These are phyloP conservation scores for Corythoichthys intestinalis DNA, from an alignment of 2,113 vertebrate species.

Conservation along the genomic window DNA sequence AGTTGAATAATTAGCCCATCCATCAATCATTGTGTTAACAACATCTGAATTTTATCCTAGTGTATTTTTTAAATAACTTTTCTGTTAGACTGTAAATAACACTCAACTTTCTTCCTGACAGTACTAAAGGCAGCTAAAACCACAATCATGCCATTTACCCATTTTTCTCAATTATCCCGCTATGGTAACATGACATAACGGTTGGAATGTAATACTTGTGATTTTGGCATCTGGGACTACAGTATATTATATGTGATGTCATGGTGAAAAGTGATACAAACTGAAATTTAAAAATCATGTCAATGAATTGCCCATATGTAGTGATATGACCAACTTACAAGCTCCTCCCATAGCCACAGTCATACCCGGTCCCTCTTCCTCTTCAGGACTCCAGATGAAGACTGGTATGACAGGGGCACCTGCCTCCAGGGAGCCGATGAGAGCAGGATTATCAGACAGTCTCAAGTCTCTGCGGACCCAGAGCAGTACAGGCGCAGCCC, in stretches of 20 bases:
- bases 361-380: constrained; percentile 69
- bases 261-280: background rate
- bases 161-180: too few relatives aligned
- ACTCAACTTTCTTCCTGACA: too few relatives aligned
- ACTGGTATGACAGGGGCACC: constrained; percentile 67
- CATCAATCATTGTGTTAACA: too few relatives aligned
- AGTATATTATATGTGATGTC: background rate
- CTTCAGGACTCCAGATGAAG: constrained; percentile 68
- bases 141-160: too few relatives aligned
- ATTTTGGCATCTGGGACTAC: background rate
- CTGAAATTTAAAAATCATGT: background rate
- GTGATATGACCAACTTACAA: constrained; percentile 42
- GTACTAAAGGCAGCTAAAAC: too few relatives aligned
- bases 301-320: background rate
- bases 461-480: constrained; percentile 71
- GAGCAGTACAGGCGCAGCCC: constrained; percentile 50
- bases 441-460: constrained; percentile 70
- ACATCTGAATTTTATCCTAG: too few relatives aligned
- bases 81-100: too few relatives aligned
- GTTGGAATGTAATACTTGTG: background rate
- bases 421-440: constrained; percentile 57
- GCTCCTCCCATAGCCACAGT: constrained; percentile 69
- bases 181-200: too few relatives aligned
- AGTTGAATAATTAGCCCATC: too few relatives aligned
- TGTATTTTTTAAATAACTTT: too few relatives aligned